Evolutionary conservation across 1,140 invertebrate species (phyloP).

Genomic region (Alviniconcha marisindica): DNA sequence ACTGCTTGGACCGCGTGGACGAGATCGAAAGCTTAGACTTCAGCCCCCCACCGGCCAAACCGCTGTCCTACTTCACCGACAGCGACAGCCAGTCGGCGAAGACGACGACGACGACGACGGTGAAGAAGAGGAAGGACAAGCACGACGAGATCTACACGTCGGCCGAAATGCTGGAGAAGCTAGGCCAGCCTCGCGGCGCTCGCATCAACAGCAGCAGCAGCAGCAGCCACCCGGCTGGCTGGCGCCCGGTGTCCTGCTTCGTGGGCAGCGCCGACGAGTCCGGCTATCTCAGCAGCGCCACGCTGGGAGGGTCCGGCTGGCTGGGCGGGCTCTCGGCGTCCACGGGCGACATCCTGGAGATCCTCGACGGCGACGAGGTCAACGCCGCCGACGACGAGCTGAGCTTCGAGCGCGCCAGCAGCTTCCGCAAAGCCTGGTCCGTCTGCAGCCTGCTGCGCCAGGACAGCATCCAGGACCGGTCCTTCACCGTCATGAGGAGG

Average conservation of each 20-base stretch:
- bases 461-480: conserved; percentile 40
- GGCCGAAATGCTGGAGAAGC: conserved; percentile 24
- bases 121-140: background rate
- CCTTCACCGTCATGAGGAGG: conserved; percentile 30
- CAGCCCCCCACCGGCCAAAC: conserved; percentile 21
- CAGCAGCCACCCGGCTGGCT: background rate
- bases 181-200: conserved; percentile 31
- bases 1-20: conserved; percentile 27
- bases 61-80: conserved; percentile 14
- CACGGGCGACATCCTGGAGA: conserved; percentile 30
- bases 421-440: conserved; percentile 35
- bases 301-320: background rate
- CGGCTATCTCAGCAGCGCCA: conserved; percentile 37
- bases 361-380: conserved; percentile 19
- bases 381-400: conserved; percentile 30
- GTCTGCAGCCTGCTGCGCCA: conserved; percentile 25
- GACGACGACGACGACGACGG: background rate
- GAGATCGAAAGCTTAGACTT: conserved; percentile 5
- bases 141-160: conserved; percentile 17
- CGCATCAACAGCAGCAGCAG: background rate
- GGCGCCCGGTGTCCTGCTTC: conserved; percentile 29
- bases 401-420: conserved; percentile 30
- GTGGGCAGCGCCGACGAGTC: conserved; percentile 35
- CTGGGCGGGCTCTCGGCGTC: conserved; percentile 22
- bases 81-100: background rate